Percentiles rank a stretch among this genome's conserved stretches.
phyloP scores from a whole-genome alignment of 1,140 invertebrate genomes.

The Tetranychus cinnabarinus region DNA sequence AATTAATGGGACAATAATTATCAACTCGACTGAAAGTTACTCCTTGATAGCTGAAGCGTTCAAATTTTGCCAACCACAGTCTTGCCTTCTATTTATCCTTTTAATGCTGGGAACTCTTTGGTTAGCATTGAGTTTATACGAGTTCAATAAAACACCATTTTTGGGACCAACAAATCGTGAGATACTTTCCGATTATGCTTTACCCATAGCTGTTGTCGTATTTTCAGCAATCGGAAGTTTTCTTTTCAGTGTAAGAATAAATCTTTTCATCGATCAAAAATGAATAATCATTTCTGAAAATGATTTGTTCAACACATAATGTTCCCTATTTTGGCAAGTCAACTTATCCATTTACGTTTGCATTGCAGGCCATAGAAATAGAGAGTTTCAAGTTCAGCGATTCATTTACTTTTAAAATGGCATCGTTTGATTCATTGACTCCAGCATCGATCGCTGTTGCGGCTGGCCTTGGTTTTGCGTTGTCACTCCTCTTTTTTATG shows the following conservation, averaged over 20 bases:
- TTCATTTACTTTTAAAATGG: slow-evolving; percentile 21
- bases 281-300: too few species aligned
- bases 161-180: slow-evolving; percentile 24
- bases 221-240: slow-evolving; percentile 27
- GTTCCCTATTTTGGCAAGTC: too few species aligned
- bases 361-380: slow-evolving; percentile 18
- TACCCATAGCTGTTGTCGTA: slow-evolving; percentile 26
- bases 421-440: slow-evolving; percentile 21
- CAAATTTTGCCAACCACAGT: slow-evolving; percentile 26
- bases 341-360: not conserved
- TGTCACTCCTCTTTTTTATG: slow-evolving; percentile 30
- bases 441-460: slow-evolving; percentile 14
- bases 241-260: slow-evolving; percentile 23
- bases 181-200: slow-evolving; percentile 27
- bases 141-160: slow-evolving; percentile 29
- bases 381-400: slow-evolving; percentile 25
- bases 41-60: not conserved
- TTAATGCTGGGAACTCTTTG: slow-evolving; percentile 37
- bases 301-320: too few species aligned
- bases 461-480: slow-evolving; percentile 25
- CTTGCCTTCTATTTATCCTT: slow-evolving; percentile 32
- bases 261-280: slow-evolving; percentile 17
- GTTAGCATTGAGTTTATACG: slow-evolving; percentile 32
- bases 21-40: not conserved
- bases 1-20: not conserved